Percentiles rank a stretch among this genome's conserved stretches.
phyloP scores from a whole-genome alignment of 2,888 invertebrate genomes.

The Vesta saturnalis region DNA sequence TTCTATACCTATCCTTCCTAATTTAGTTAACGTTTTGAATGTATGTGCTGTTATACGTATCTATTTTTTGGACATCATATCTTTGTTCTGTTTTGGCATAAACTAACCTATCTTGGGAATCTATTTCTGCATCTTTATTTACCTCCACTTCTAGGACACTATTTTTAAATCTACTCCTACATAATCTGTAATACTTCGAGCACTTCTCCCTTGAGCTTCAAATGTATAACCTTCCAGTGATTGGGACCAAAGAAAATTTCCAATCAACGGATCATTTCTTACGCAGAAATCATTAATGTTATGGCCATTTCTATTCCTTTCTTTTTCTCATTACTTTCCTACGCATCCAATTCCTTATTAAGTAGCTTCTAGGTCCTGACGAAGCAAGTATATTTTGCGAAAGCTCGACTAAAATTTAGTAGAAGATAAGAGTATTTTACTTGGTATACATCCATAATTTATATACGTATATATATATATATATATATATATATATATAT shows the following conservation, averaged over 20 bases:
- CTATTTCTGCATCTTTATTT: neutral
- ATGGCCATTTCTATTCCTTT: neutral
- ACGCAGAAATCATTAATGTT: neutral
- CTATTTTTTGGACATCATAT: neutral
- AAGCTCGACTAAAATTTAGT: no score
- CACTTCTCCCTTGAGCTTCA: neutral
- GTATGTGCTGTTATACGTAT: neutral
- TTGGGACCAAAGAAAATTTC: neutral
- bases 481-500: no score
- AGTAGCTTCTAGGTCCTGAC: no score
- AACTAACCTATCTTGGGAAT: neutral
- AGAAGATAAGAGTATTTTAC: no score
- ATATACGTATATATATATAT: no score
- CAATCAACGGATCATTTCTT: neutral
- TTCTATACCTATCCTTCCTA: neutral
- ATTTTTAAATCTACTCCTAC: neutral
- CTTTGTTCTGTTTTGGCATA: neutral
- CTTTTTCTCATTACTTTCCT: neutral
- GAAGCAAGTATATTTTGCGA: no score
- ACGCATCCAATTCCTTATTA: neutral
- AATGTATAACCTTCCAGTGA: neutral
- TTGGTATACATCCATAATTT: no score
- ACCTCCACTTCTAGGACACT: neutral
- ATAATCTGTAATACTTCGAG: neutral
- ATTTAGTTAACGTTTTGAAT: neutral